phyloP scores from a whole-genome alignment of 2,113 vertebrate species.

The Galemys pyrenaicus region DNA sequence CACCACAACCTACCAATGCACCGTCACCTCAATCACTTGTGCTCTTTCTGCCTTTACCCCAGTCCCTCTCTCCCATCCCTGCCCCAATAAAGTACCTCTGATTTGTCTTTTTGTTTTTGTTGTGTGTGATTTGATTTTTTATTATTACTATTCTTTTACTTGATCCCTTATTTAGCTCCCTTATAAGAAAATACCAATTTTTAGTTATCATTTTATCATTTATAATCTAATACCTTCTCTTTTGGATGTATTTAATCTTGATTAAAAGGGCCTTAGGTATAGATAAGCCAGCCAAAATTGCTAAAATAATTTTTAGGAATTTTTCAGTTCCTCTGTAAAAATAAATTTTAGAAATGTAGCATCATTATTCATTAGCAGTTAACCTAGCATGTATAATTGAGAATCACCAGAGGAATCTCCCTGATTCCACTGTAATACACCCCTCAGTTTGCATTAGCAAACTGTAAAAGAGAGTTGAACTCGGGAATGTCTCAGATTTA shows the following conservation, averaged over 20 bases:
- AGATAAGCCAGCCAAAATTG: not conserved
- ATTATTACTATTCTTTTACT: too few species aligned
- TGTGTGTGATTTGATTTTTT: too few species aligned
- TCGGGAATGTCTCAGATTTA: too few species aligned
- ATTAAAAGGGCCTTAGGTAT: not conserved
- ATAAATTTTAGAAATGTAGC: constrained; percentile 7
- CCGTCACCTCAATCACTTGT: too few species aligned
- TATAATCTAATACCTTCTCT: not conserved
- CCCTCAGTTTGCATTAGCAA: not conserved
- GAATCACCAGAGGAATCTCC: not conserved
- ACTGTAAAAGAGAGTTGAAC: not conserved
- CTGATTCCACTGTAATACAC: not conserved
- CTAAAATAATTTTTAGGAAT: not conserved
- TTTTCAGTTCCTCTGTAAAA: not conserved
- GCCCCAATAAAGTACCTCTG: too few species aligned
- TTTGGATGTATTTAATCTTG: not conserved
- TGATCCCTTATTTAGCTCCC: too few species aligned
- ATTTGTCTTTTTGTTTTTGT: too few species aligned
- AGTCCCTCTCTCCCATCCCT: too few species aligned
- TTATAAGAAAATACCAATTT: not conserved
- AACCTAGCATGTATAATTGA: not conserved
- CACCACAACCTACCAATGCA: too few species aligned
- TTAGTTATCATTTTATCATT: constrained; percentile 29
- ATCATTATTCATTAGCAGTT: not conserved
- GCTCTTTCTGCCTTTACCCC: too few species aligned